Conservation (phyloP, 2,888 invertebrate genomes). For the Meiosimyza platycephala region DNA sequence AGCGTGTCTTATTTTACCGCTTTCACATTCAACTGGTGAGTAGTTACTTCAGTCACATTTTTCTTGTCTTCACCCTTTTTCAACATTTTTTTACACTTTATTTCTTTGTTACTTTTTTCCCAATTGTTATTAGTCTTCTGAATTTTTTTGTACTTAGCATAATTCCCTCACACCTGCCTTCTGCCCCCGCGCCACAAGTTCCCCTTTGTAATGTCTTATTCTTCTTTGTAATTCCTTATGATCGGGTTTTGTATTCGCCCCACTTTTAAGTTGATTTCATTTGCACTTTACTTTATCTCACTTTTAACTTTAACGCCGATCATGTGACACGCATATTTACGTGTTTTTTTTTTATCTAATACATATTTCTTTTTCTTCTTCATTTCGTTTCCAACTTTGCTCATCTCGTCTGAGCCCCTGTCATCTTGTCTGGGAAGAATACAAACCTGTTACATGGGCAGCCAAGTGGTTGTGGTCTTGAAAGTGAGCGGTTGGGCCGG, state of each 20-base stretch:
- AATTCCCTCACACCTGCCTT: not conserved
- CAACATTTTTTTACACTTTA: not conserved
- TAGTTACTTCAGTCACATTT: not conserved
- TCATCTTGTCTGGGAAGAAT: conserved; percentile 2
- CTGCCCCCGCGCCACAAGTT: not conserved
- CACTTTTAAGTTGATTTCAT: conserved; percentile 27
- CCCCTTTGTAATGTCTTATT: not conserved
- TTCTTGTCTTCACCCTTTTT: not conserved
- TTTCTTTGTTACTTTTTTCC: too few relatives aligned
- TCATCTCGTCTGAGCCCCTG: not conserved
- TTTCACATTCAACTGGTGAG: conserved; percentile 21
- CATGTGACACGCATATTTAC: conserved; percentile 26
- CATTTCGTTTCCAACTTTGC: conserved; percentile 2
- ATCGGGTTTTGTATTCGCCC: conserved; percentile 17
- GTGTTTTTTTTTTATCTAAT: not conserved
- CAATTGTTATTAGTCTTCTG: not conserved
- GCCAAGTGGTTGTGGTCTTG: conserved; percentile 21
- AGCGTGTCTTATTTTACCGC: not conserved
- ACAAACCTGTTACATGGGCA: conserved; percentile 23
- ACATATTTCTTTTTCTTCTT: not conserved
- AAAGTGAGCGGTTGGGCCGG: conserved; percentile 25
- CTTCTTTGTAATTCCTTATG: not conserved
- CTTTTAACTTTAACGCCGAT: conserved; percentile 2
- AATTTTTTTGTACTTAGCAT: conserved; percentile 4
- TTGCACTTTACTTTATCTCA: not conserved